Base-by-base conservation (phyloP, 2,113 vertebrate species). In the Brienomyrus brachyistius region DNA sequence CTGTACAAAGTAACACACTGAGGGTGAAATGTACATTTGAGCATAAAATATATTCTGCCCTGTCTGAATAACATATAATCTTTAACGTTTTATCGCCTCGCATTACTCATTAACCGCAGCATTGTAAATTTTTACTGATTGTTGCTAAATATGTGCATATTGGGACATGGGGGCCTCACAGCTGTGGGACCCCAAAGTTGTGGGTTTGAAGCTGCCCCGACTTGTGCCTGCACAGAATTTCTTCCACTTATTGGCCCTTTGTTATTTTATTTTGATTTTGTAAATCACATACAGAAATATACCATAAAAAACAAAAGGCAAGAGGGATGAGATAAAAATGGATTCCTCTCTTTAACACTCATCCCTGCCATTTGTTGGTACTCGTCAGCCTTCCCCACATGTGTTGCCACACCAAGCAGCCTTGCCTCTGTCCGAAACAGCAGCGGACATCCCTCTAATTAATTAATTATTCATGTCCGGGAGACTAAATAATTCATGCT, bases 401-500 rank as follows among this genome's bases (percentile, higher is more conserved):
- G 40, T 11, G 19, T 59, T 19, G 8, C 66, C 19, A 51, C 83
- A 45, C 35, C 45, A 8, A 52, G 50, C 23, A 86, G 50, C n/a
- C 82, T 54, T 86, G 45, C 11, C 84, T 52, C 50, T 54, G 84
- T 35, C 50, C 23, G 7, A 85, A 85, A 85, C 82, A 85, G 82
- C 43, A 85, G 82, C 45, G 47, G 47, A 48, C 95, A 95, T 93
- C 92, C 93, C 91, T 94, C 94, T 91, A 94, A 95, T 96, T 96
- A 96, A 98, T 98, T 94, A 98, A 97, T 97, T 97, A 98, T 98
- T 97, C 96, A 99, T 97, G 91, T 59, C 85, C 86, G 17, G 90
- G 0, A 91, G 92, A 94, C 94, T 99, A 97, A 98, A 99, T 99
- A 97, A 98, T 98, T 98, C 94, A 98, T 97, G 95, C 95, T 97